These are phyloP conservation scores for Pelecanoides urinatrix DNA, from an alignment of 2,113 vertebrate genomes.

Conservation along the genomic window DNA sequence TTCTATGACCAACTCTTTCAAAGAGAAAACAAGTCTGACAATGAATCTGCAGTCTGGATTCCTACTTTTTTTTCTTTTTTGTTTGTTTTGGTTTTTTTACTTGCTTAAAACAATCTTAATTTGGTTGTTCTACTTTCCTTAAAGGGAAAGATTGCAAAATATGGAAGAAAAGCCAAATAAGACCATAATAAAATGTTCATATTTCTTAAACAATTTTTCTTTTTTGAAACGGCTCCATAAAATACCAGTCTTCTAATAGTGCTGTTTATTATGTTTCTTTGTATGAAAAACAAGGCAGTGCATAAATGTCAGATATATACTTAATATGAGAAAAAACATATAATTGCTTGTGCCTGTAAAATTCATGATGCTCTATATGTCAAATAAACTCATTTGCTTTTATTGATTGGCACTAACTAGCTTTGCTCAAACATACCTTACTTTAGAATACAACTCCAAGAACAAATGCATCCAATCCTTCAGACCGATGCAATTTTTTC, in stretches of 20 bases:
- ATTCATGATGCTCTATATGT: background rate
- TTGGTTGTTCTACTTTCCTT: background rate
- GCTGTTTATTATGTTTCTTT: background rate
- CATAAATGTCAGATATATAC: background rate
- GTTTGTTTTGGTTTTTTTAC: no score
- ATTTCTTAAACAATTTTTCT: background rate
- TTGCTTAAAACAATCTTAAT: background rate
- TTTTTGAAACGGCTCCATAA: background rate
- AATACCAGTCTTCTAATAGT: background rate
- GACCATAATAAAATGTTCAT: background rate
- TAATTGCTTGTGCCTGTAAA: background rate
- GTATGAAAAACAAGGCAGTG: background rate
- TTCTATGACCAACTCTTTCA: background rate
- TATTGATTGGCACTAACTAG: background rate
- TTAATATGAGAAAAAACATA: background rate
- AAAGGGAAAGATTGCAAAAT: background rate
- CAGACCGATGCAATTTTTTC: background rate
- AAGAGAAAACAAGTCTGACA: background rate
- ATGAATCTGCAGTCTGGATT: background rate
- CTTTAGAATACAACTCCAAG: background rate
- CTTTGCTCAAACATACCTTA: background rate
- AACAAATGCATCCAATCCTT: background rate
- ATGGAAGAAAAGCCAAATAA: background rate
- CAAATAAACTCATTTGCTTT: background rate
- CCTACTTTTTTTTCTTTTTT: background rate